Evolutionary conservation across 1,140 invertebrate genomes (phyloP), one percentile per base, ranked within the genome.

Genomic region (Teleopsis dalmanni): DNA sequence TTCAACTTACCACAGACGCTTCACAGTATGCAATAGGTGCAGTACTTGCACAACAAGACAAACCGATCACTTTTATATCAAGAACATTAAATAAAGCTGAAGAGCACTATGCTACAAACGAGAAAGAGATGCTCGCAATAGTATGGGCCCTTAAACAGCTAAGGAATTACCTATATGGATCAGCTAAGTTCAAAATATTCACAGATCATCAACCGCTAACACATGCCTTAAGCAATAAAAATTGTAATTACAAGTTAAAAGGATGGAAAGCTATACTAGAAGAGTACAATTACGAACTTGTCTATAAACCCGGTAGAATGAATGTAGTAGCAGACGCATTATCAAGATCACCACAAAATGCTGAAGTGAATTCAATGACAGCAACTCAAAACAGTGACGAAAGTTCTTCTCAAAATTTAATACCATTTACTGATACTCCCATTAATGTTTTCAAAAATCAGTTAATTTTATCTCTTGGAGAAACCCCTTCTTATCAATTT

Each of bases 171-270:
- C 47, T 78, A 6, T 70, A 64, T 50, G 70, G 70, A 25, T 40
- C 19, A 9, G 59, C 48, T 41, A 58, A 69, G 37, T 76, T 79
- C 47, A n/a, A n/a, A n/a, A 64, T 76, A 2, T 42, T 66, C 14
- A 78, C 75, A 0, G 76, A 79, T 51, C 76, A 78, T 48, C 65
- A 67, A 52, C 69, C 72, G 1, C 56, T 78, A 29, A 57, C 46
- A 22, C 77, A 71, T 68, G 48, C 76, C 4, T 14, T 49, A 23
- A 57, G 48, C 14, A 53, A 70, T 1, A 77, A 75, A 58, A 70
- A 77, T 36, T 64, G 70, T 6, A 66, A 57, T 11, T 64, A 62
- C 33, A 52, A 71, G 53, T 48, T 79, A 16, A 58, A 72, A 1
- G 50, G 75, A 21, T 80, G 76, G 77, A 46, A 69, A 34, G 23